phyloP scores from a whole-genome alignment of 2,888 invertebrate species.

The Dioctria linearis region DNA sequence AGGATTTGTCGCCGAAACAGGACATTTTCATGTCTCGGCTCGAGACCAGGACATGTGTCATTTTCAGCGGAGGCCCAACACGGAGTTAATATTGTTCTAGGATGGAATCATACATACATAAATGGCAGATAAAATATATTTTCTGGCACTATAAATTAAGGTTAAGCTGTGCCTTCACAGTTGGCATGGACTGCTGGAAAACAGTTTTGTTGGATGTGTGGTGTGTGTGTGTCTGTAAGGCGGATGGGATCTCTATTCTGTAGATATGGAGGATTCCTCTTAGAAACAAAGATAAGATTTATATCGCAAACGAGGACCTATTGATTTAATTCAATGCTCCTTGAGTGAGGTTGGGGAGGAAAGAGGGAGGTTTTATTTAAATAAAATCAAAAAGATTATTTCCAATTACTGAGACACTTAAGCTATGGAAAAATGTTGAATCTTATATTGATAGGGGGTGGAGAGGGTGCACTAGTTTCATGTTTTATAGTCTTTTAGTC shows the following conservation, averaged over 20 bases:
- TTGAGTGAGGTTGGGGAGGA: no score
- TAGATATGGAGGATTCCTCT: not conserved
- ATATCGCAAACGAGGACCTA: not conserved
- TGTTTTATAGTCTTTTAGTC: no score
- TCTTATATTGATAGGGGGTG: no score
- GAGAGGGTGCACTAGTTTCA: no score
- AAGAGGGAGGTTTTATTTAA: conserved; percentile 8
- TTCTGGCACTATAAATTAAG: conserved; percentile 40
- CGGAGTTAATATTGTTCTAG: no score
- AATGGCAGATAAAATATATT: conserved; percentile 47
- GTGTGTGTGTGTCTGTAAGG: not conserved
- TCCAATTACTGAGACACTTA: conserved; percentile 8
- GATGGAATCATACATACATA: not conserved
- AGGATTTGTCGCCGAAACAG: conserved; percentile 35
- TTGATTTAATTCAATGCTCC: conserved; percentile 10
- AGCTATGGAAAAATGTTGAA: no score
- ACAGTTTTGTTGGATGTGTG: not conserved
- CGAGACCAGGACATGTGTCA: no score
- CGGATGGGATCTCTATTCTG: not conserved
- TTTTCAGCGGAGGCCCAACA: no score
- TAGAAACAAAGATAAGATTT: not conserved
- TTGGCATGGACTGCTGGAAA: conserved; percentile 21
- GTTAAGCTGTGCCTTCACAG: not conserved
- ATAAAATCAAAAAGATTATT: conserved; percentile 32
- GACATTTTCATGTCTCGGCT: conserved; percentile 17